Conservation (phyloP, 2,888 invertebrate species). For the Orgyia antiqua region DNA sequence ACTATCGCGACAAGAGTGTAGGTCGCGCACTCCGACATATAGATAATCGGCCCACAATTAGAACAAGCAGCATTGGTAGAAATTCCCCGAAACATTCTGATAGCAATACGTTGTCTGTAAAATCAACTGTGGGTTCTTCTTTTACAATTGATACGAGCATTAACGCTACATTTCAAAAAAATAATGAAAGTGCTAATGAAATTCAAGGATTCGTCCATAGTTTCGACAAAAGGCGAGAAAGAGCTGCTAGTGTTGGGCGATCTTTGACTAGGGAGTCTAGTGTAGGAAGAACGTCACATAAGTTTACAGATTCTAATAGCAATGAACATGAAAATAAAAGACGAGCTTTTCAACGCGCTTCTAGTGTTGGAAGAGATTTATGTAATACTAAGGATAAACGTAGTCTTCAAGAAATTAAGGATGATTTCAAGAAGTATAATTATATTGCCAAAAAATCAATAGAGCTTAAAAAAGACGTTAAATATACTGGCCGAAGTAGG, state of each 20-base stretch:
- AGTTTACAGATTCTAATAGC: slow-evolving; percentile 5
- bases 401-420: slow-evolving; percentile 57
- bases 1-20: slow-evolving; percentile 37
- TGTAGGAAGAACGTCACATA: slow-evolving; percentile 15
- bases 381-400: slow-evolving; percentile 22
- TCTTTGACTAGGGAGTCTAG: slow-evolving; percentile 30
- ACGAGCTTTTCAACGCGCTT: slow-evolving; percentile 42
- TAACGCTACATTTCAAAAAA: slow-evolving; percentile 53
- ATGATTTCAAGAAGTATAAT: slow-evolving; percentile 49
- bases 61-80: slow-evolving; percentile 29
- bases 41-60: slow-evolving; percentile 17
- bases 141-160: slow-evolving; percentile 63
- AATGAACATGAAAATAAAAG: slow-evolving; percentile 14
- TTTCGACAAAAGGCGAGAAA: slow-evolving; percentile 46
- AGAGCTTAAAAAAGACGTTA: slow-evolving; percentile 19
- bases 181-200: slow-evolving; percentile 29
- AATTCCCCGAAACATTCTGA: slow-evolving; percentile 12
- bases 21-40: slow-evolving; percentile 19
- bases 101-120: slow-evolving; percentile 38
- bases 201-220: slow-evolving; percentile 31
- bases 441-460: slow-evolving; percentile 12
- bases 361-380: slow-evolving; percentile 52
- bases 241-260: slow-evolving; percentile 62
- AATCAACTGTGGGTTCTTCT: slow-evolving; percentile 40
- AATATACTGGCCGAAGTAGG: slow-evolving; percentile 18